Percentiles rank a stretch among this genome's conserved stretches.
Evolutionary conservation across 1,140 invertebrate species (phyloP).

Genomic region (Heterodera schachtii): DNA sequence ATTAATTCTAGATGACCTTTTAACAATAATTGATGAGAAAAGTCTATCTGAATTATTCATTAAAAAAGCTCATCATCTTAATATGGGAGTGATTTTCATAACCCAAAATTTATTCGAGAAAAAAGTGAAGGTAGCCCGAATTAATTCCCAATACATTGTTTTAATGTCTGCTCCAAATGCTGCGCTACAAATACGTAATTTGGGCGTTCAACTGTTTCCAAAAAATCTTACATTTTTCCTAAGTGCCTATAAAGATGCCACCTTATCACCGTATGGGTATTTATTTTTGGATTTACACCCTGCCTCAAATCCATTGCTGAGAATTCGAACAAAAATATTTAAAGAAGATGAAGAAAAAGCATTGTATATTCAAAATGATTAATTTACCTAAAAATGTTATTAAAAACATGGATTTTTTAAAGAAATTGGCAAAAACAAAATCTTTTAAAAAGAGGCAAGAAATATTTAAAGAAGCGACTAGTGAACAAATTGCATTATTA

Average conservation of each 20-base stretch:
- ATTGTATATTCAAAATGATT: conserved; percentile 16
- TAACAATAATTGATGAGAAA: too few relatives aligned
- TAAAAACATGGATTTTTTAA: conserved; percentile 10
- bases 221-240: conserved; percentile 19
- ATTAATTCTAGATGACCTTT: too few relatives aligned
- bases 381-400: neutral
- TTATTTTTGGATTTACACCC: conserved; percentile 20
- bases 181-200: neutral
- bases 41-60: too few relatives aligned
- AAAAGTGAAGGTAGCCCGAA: conserved; percentile 10
- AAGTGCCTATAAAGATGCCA: conserved; percentile 12
- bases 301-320: neutral
- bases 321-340: conserved; percentile 25
- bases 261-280: conserved; percentile 12
- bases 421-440: conserved; percentile 6
- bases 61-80: too few relatives aligned
- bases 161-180: conserved; percentile 11
- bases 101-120: conserved; percentile 14
- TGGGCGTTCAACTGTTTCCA: conserved; percentile 26
- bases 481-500: conserved; percentile 15
- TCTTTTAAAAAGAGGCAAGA: neutral
- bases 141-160: conserved; percentile 27
- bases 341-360: conserved; percentile 16
- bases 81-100: too few relatives aligned
- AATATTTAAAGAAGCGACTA: conserved; percentile 10